Base-by-base conservation (phyloP, 2,797 vertebrate species). In the Sebastes kiyomatsui region DNA sequence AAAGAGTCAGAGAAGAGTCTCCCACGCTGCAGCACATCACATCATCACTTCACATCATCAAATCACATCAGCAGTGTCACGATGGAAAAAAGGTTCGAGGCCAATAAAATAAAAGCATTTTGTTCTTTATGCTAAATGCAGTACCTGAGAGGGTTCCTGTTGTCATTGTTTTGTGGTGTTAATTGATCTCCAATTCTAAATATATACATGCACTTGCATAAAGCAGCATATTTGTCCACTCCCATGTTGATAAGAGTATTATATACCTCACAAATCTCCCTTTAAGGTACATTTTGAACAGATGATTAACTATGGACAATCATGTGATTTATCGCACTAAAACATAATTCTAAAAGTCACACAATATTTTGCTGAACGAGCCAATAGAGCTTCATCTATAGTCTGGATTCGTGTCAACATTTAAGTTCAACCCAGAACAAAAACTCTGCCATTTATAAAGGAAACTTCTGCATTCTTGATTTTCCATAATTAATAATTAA, bases 51-150 rank as follows among this genome's bases (percentile, higher is more conserved):
- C 4, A 1, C 25, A 2, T 2, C 4, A 11, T 28, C 55, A 35
- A 12, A 2, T 2, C 4, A 1, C 25, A 2, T 2, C 0, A 49
- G 11, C 42, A 20, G n/a, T 1, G 52, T 2, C 10, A 23, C 2
- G 5, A 11, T 13, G 16, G 10, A 1, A n/a, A 20, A 20, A 8
- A 49, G 2, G 16, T 8, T 54, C 1, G 6, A 5, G 2, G 7
- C 4, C 33, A 27, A 22, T 4, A 54, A 1, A 3, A 13, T 20
- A 2, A n/a, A 46, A 46, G 16, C 42, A 46, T 46, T 46, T 46
- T 46, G 7, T 42, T 42, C 12, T 38, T 38, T 38, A 7, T 46
- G 42, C 42, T 52, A 52, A 52, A 52, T 52, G 46, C 42, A 46
- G 42, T 8, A 46, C 42, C 6, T 46, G 42, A 7, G 42, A 20